Base-by-base conservation (phyloP, 2,797 vertebrate species). In the Geotrypetes seraphini region DNA sequence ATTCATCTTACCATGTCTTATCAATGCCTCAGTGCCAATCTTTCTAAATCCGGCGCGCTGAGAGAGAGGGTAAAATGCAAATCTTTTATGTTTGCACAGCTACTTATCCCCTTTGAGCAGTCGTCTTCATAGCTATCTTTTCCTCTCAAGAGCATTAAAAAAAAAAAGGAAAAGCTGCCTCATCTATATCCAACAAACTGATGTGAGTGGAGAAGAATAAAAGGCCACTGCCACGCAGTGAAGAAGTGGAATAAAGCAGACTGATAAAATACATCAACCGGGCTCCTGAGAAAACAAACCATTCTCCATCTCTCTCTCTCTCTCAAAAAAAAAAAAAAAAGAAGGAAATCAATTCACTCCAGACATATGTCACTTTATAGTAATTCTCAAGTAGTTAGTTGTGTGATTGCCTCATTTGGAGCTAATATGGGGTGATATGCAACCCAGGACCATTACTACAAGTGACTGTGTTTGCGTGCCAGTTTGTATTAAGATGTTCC, bases 401-500 rank as follows among this genome's bases (percentile, higher is more conserved):
- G 33, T 13, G 23, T 25, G 8, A 2, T 16, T 2, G 20, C 42
- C 23, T 50, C 18, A 2, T 43, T 56, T 44, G 14, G 25, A 46
- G 56, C 35, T 7, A 39, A 54, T 50, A 52, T 54, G 36, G 40
- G 21, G 22, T 53, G 71, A 43, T 5, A 43, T 5, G 5, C 25
- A 34, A 43, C 50, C n/a, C 28, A 15, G 57, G 18, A 35, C 61
- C 67, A 57, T 43, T 37, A 44, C 69, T 60, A 51, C 72, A 53
- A 60, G 65, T 59, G 74, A 67, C 76, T 59, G 60, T 16, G 40
- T 59, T 60, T 60, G 37, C 36, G 66, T 63, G 69, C 70, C 75
- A 63, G 79, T 67, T 78, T 76, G 76, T 79, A 81, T 83, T 78
- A 79, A 86, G 83, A 86, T 73, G 75, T 81, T 85, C 81, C 62